Base-by-base conservation (phyloP, 35 echinoderm and acorn worm genomes). In the Apostichopus japonicus region DNA sequence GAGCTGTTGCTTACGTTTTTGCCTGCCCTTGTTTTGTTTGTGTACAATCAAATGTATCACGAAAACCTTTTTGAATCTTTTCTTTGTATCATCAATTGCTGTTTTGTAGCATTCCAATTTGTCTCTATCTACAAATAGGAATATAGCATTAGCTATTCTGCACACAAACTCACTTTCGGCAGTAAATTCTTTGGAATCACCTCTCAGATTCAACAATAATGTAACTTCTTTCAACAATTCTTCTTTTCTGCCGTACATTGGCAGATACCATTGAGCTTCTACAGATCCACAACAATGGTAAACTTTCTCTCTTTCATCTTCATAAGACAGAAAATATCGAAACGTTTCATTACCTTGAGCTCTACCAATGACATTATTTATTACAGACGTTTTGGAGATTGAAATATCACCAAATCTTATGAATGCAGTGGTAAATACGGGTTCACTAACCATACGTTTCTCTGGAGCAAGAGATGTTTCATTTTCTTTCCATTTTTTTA, bases 281-380 rank as follows among this genome's bases (percentile, higher is more conserved):
- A 84, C 10, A 56, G 54, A 57, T 5, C 80, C 80, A 23, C 52
- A 51, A 24, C 14, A 16, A 16, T 59, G 71, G 33, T 58, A 24
- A 11, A 55, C 86, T 71, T 65, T 22, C 23, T 71, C 15, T 13
- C 27, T 58, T 52, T 88, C 56, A 14, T 70, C 58, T 53, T 88
- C 25, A 14, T 17, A 4, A 24, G 59, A 24, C 2, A 71, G 10
- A 63, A 88, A 88, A n/a, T 44, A 71, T 70, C 14, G 19, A 19
- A 51, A 58, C 2, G 59, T 11, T 25, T 23, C 23, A 71, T 88
- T 88, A 14, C 86, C 55, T 24, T 88, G 86, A 11, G 86, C 86
- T 71, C 86, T 88, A 7, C 86, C 86, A 11, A 88, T 23, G 5
- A 88, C 23, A 44, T 88, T 88, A 24, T 88, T 88, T 54, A 88